Base-by-base conservation (phyloP, 2,888 invertebrate genomes). In the Phengaris alcon region DNA sequence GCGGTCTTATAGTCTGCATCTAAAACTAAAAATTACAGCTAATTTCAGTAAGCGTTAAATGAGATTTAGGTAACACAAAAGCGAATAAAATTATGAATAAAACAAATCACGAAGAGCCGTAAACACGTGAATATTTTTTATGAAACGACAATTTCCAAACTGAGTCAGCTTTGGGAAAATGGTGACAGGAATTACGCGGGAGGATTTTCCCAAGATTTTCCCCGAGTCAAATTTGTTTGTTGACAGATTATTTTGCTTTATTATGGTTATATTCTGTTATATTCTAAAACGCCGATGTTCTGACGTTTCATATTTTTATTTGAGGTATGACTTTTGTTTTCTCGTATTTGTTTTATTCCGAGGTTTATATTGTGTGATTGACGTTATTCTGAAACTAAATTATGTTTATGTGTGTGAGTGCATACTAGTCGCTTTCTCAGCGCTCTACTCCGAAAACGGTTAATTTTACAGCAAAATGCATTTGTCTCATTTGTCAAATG, bases 181-280 rank as follows among this genome's bases (percentile, higher is more conserved):
- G 72, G 51, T 35, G 35, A 72, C 72, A 72, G 54, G 72, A 72
- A 72, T 52, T 52, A 52, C 52, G 72, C 22, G 7, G 13, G 35
- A 68, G 44, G 68, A 72, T 54, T 72, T 54, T 72, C 54, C 72
- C 52, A 72, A 35, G 72, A 72, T 54, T 72, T 72, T 44, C 54
- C 13, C 52, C 6, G 52, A 70, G 70, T 22, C 70, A 51, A 22
- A 70, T 22, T 10, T 54, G 13, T 72, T 52, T 52, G 72, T 72
- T 72, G 72, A 72, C 72, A 35, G 72, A 72, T 72, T 54, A 72
- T 72, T 72, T 54, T 72, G 72, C 52, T 54, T 72, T 52, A 72
- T 52, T 51, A 51, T 69, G 69, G 48, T 70, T 70, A 22, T 70
- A 22, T 72, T 72, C 52, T 68, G 6, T 64, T 35, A 4, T 35